Evolutionary conservation across 2,888 invertebrate species (phyloP).

Genomic region (Nudaria mundana): DNA sequence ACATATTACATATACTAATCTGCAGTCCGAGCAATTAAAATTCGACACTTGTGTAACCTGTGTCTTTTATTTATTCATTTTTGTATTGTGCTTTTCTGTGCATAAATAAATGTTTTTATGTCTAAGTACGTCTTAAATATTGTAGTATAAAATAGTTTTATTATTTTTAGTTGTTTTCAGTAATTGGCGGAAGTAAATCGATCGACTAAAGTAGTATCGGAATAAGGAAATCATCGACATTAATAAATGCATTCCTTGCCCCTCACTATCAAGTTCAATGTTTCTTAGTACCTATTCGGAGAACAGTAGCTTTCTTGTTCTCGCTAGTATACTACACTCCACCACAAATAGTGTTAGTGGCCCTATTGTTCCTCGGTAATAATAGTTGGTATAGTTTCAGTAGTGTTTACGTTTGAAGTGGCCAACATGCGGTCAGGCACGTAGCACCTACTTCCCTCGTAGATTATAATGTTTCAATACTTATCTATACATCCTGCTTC

Average conservation of each 20-base stretch:
- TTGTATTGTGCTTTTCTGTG: no score
- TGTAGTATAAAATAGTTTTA: no score
- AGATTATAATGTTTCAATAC: slow-evolving; percentile 4
- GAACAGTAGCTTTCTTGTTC: slow-evolving; percentile 69
- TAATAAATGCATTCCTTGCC: neutral
- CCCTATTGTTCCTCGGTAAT: slow-evolving; percentile 48
- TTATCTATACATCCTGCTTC: slow-evolving; percentile 15
- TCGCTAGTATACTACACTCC: slow-evolving; percentile 25
- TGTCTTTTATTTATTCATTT: no score
- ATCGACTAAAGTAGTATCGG: neutral
- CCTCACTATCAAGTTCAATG: slow-evolving; percentile 40
- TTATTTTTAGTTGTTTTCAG: no score
- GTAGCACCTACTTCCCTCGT: slow-evolving; percentile 34
- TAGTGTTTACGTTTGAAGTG: slow-evolving; percentile 28
- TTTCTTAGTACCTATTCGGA: slow-evolving; percentile 45
- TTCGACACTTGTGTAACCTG: no score
- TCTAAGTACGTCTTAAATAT: no score
- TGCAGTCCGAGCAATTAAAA: no score
- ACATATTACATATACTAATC: no score
- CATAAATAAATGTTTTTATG: no score
- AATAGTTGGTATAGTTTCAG: slow-evolving; percentile 36
- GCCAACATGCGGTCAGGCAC: slow-evolving; percentile 53
- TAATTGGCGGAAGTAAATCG: no score
- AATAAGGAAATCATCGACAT: neutral
- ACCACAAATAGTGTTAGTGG: slow-evolving; percentile 37